Evolutionary conservation across 2,797 vertebrate species (phyloP).

Genomic region (Clarias fuscus): DNA sequence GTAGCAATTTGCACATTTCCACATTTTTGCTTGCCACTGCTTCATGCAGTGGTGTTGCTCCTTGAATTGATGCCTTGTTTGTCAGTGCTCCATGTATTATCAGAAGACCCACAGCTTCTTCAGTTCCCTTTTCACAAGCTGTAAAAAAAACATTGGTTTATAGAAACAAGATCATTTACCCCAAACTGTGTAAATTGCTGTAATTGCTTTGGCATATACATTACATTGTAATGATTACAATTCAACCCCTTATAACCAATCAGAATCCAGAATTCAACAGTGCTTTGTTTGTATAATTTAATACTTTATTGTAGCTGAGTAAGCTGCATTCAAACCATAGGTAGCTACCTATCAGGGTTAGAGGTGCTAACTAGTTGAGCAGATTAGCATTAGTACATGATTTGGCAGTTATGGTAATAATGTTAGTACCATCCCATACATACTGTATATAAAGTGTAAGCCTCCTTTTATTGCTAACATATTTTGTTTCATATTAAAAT

Average conservation of each 20-base stretch:
- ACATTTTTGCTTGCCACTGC: constrained; percentile 77
- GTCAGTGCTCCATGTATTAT: constrained; percentile 73
- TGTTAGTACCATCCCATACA: background rate
- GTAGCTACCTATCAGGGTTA: background rate
- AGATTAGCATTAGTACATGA: background rate
- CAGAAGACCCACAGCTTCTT: constrained; percentile 62
- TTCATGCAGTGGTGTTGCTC: constrained; percentile 81
- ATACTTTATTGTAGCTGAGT: background rate
- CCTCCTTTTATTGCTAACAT: background rate
- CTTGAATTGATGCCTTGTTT: constrained; percentile 76
- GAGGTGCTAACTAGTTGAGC: background rate
- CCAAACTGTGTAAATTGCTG: background rate
- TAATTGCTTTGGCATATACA: background rate
- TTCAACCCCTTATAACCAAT: background rate
- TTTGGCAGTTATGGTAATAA: background rate
- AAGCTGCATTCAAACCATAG: background rate
- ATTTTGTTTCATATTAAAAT: background rate
- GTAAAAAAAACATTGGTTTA: constrained; percentile 8
- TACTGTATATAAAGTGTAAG: background rate
- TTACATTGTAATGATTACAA: background rate
- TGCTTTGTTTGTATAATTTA: background rate
- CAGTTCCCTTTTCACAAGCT: constrained; percentile 71
- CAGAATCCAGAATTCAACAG: background rate
- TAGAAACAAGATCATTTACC: background rate
- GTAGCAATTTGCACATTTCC: constrained; percentile 76